Evolutionary conservation across 2,113 vertebrate genomes (phyloP).

Genomic region (Burhinus oedicnemus): DNA sequence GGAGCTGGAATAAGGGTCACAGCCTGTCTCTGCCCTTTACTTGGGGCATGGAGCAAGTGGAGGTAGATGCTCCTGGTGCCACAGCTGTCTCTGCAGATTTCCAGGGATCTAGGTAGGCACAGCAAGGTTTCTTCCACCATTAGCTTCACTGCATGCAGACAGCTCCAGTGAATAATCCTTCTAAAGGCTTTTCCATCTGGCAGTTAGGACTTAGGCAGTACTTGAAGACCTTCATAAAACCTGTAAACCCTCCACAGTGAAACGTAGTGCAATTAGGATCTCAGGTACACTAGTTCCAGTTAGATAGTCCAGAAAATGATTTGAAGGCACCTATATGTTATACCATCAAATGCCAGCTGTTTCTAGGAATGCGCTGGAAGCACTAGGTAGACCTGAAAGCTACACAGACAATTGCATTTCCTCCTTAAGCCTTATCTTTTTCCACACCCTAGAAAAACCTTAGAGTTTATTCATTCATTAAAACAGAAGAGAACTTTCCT

Average conservation of each 20-base stretch:
- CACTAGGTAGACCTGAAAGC: not conserved
- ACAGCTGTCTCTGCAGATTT: not conserved
- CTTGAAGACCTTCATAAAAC: not conserved
- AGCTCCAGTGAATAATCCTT: not conserved
- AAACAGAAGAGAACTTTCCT: conserved; percentile 47
- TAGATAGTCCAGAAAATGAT: not conserved
- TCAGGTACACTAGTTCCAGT: not conserved
- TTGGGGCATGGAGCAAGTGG: not conserved
- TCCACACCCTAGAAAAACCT: conserved; percentile 46
- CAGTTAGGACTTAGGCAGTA: not conserved
- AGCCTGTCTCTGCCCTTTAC: not conserved
- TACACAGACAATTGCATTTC: conserved; percentile 5
- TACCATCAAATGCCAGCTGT: not conserved
- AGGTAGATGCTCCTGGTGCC: not conserved
- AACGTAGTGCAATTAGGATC: not conserved
- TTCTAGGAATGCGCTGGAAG: conserved; percentile 2
- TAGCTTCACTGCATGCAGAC: not conserved
- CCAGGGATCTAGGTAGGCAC: not conserved
- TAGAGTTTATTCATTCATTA: conserved; percentile 53
- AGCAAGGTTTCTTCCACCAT: not conserved
- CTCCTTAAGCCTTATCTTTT: conserved; percentile 47
- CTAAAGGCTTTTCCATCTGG: not conserved
- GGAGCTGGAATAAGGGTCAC: not conserved
- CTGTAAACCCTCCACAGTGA: not conserved
- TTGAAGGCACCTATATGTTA: not conserved